Evolutionary conservation across 2,888 invertebrate species (phyloP), one percentile per base, ranked within the genome.

Genomic region (Stenchaetothrips biformis): DNA sequence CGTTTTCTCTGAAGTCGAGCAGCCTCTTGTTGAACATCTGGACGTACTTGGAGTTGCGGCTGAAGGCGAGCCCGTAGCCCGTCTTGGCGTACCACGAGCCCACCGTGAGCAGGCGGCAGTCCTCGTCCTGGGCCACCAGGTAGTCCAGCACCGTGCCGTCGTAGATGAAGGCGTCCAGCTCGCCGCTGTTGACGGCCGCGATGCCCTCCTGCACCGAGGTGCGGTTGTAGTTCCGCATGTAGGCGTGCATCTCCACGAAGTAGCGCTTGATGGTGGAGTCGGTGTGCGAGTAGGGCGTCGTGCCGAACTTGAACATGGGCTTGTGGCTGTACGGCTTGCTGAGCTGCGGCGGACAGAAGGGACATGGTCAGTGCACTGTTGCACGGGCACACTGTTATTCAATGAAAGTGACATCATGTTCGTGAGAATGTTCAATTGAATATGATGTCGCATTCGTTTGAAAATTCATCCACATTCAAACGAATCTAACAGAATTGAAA

Each of bases 11-110:
- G 87, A 96, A 94, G 86, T 96, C 95, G 81, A 97, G 90, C 85
- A 97, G 89, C 83, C 94, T 90, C 88, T 95, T 95, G 89, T 97
- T 97, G 88, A 97, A 97, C 93, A 94, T 94, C 87, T 94, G 92
- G 83, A 96, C 91, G 87, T 96, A 95, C 88, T 97, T 97, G 67
- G 98, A 98, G 86, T 97, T 96, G 84, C 97, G 92, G 9, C 97
- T 95, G 86, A 99, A 97, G n/a, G 97, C 99, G 80, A 99, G 90
- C 77, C 98, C 99, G 85, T 99, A 99, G 27, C 94, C 94, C 1
- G 99, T 98, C 96, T 98, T 98, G 79, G 98, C 97, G 87, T 98
- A 98, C 98, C 99, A 99, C 80, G 95, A 94, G 48, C 99, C 99
- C 62, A 99, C 98, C n/a, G 98, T 98, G 85, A 98, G 90, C 80